Evolutionary conservation across 2,797 vertebrate species (phyloP), one percentile per base, ranked within the genome.

Genomic region (Catamblyrhynchus diadema): DNA sequence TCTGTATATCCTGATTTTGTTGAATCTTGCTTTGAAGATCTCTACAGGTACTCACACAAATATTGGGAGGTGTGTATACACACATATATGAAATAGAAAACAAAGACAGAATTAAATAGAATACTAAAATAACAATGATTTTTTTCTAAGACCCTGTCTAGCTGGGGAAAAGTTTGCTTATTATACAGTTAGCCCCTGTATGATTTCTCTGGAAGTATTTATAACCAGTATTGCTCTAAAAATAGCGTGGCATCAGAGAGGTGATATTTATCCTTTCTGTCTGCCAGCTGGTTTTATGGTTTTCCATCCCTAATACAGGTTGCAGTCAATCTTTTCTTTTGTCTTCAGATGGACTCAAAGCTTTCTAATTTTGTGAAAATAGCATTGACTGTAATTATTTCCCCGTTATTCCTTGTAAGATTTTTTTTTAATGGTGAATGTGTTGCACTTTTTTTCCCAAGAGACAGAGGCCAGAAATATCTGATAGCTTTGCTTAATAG

Each of bases 61-160:
- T 35, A 56, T 24, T 37, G 2, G 12, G 1, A 28, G 1, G 4
- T 32, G 3, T 47, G 2, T 22, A 53, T 25, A 39, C 5, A 30
- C 23, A 51, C 1, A 28, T 32, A 48, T 4, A 30, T 32, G 20
- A 80, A 80, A 54, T 6, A 84, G 12, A 65, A 93, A 74, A 60
- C 7, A 30, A 44, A 83, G 9, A 25, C 9, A 82, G 19, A 69
- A 79, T 3, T 54, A 61, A 65, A 14, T 30, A 37, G 1, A 20
- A 59, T 56, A 39, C 3, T 69, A 41, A 74, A 88, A 73, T 30
- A 69, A 22, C 2, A 80, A 28, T 9, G 0, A 44, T 37, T 53
- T 64, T 50, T 44, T 9, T 21, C 13, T 60, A 23, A 77, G 18
- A 81, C 37, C 3, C 6, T 70, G 23, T n/a, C 7, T 30, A 59